phyloP scores from a whole-genome alignment of 1,140 invertebrate genomes.

The Drosophila lacertosa region DNA sequence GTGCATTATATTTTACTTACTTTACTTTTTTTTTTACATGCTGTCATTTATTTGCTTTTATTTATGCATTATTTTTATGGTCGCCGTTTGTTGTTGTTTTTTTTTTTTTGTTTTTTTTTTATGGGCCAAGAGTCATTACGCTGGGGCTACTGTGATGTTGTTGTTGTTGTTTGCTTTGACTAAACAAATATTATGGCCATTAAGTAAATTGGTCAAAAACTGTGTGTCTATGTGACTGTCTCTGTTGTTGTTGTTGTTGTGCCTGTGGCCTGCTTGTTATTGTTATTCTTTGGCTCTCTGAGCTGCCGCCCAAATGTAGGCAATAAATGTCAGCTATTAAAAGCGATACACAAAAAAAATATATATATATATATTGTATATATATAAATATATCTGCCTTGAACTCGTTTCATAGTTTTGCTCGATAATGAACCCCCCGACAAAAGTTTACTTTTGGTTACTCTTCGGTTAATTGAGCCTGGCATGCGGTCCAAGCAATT shows the following conservation, averaged over 20 bases:
- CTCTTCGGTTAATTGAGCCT: constrained; percentile 53
- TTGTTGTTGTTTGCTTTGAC: constrained; percentile 74
- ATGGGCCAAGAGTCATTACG: constrained; percentile 70
- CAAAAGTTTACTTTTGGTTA: constrained; percentile 15
- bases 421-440: constrained; percentile 42
- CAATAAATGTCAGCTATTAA: constrained; percentile 53
- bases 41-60: constrained; percentile 80
- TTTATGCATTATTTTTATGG: constrained; percentile 82
- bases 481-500: constrained; percentile 65
- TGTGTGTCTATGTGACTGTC: background rate
- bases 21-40: constrained; percentile 48
- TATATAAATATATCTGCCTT: no score
- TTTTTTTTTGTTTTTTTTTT: constrained; percentile 50
- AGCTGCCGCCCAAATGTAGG: constrained; percentile 33
- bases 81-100: constrained; percentile 18
- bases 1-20: constrained; percentile 20
- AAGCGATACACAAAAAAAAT: constrained; percentile 23
- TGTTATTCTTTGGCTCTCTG: constrained; percentile 32
- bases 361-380: no score
- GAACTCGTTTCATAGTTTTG: constrained; percentile 45
- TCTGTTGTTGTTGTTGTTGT: background rate
- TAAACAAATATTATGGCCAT: constrained; percentile 82
- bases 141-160: constrained; percentile 45
- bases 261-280: constrained; percentile 32
- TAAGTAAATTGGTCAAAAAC: constrained; percentile 77